Evolutionary conservation across 2,797 vertebrate genomes (phyloP).

Genomic region (Natrix natrix): DNA sequence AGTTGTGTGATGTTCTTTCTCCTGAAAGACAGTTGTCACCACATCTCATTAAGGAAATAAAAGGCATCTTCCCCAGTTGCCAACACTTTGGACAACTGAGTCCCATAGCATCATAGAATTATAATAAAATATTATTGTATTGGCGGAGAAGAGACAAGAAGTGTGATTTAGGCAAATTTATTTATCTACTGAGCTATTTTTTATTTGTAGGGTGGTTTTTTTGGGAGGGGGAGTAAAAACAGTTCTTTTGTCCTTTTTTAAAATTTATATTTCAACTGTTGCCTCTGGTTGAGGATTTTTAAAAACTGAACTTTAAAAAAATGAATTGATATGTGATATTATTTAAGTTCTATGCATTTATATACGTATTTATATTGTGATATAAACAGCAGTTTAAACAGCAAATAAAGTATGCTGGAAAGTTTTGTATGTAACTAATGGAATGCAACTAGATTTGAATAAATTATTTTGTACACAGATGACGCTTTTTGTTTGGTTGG

Average conservation of each 20-base stretch:
- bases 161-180: neutral
- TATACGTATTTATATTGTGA: neutral
- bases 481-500: neutral
- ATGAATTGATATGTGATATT: neutral
- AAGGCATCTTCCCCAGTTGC: neutral
- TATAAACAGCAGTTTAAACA: neutral
- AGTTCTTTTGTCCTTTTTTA: neutral
- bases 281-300: neutral
- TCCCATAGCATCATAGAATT: neutral
- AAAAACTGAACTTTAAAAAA: neutral
- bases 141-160: neutral
- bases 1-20: neutral
- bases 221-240: neutral
- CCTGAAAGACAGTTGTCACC: neutral
- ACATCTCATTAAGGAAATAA: neutral
- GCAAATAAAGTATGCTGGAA: slow-evolving; percentile 19
- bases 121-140: neutral
- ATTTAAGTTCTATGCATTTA: neutral
- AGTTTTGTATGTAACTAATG: slow-evolving; percentile 15
- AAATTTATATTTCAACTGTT: neutral
- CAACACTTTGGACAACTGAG: neutral
- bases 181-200: neutral
- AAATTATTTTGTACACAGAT: slow-evolving; percentile 7
- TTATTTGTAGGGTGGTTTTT: neutral
- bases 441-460: slow-evolving; percentile 44